phyloP scores from a whole-genome alignment of 2,888 invertebrate genomes.

The Apeira syringaria region DNA sequence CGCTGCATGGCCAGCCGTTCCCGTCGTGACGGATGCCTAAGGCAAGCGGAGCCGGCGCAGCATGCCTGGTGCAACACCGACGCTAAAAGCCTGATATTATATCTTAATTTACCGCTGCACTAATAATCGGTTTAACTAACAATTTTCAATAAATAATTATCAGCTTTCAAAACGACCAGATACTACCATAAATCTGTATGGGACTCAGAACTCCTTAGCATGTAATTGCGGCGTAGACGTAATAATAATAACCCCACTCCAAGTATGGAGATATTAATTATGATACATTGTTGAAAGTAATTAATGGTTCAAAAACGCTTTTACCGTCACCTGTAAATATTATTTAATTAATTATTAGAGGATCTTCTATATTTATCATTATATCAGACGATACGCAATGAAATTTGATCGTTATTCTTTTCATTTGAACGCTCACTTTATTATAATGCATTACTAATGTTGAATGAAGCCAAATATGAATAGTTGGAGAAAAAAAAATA shows the following conservation, averaged over 20 bases:
- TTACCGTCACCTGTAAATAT: too few species aligned
- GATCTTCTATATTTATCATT: too few species aligned
- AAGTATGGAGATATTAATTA: conserved; percentile 28
- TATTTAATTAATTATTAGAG: too few species aligned
- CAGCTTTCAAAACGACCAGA: conserved; percentile 50
- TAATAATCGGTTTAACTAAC: conserved; percentile 63
- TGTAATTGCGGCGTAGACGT: conserved; percentile 20
- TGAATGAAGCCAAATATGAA: too few species aligned
- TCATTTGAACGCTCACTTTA: too few species aligned
- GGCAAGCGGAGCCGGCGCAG: conserved; percentile 32
- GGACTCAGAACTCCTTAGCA: conserved; percentile 32
- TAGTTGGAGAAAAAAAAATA: too few species aligned
- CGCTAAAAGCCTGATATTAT: conserved; percentile 48
- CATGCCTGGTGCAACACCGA: conserved; percentile 38
- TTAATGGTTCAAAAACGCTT: conserved; percentile 21
- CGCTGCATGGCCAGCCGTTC: too few species aligned
- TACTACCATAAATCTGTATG: conserved; percentile 48
- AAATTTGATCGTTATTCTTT: too few species aligned
- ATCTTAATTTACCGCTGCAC: conserved; percentile 56
- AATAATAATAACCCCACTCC: conserved; percentile 20
- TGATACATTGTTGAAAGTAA: conserved; percentile 28
- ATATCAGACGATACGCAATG: too few species aligned
- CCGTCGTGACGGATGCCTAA: conserved; percentile 25
- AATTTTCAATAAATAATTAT: conserved; percentile 66
- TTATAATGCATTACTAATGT: too few species aligned